Percentiles rank a stretch among this genome's conserved stretches.
Conservation (phyloP, 2,888 invertebrate species). For the Lamellibrachia satsuma region DNA sequence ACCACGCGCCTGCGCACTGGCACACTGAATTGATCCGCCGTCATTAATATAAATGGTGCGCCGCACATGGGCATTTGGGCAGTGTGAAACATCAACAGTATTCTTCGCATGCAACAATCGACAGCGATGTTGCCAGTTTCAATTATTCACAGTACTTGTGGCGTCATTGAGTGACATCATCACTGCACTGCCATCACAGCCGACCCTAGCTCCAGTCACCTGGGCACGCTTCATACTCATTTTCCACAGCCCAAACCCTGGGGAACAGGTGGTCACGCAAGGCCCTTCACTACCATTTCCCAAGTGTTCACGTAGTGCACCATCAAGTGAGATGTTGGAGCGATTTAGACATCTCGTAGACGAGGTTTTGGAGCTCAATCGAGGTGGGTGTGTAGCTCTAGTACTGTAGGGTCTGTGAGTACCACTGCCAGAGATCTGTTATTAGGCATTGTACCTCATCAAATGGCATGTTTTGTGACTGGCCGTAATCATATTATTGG, state of each 20-base stretch:
- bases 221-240: not conserved
- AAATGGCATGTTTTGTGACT: not conserved
- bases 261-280: not conserved
- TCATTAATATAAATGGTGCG: constrained; percentile 11
- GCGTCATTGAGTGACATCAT: not conserved
- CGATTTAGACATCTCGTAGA: constrained; percentile 22
- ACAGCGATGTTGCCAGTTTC: not conserved
- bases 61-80: not conserved
- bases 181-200: not conserved
- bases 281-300: not conserved
- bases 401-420: not conserved
- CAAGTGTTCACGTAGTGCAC: not conserved
- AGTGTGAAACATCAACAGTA: not conserved
- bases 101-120: not conserved
- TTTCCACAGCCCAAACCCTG: not conserved
- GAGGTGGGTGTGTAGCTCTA: not conserved
- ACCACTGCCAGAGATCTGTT: not conserved
- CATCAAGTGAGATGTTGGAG: constrained; percentile 17
- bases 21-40: not conserved
- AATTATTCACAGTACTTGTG: not conserved
- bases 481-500: not conserved
- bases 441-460: not conserved
- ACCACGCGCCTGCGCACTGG: not conserved
- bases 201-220: not conserved
- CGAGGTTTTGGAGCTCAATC: constrained; percentile 25